Percentiles rank a stretch among this genome's conserved stretches.
Evolutionary conservation across 2,888 invertebrate species (phyloP).

Genomic region (Ichneumon xanthorius): DNA sequence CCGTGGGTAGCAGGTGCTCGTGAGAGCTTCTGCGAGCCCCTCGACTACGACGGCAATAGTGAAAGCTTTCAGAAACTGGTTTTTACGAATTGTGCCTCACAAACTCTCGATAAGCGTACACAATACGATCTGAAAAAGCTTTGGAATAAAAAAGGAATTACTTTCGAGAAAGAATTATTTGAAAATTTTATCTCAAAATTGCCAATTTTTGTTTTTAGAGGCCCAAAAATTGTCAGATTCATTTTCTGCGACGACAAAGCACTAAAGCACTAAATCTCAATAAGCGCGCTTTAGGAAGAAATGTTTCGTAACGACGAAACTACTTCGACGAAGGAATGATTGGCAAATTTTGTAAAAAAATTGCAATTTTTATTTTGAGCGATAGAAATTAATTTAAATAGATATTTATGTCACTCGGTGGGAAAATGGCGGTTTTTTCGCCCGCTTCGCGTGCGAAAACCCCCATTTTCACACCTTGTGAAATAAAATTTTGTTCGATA

Average conservation of each 20-base stretch:
- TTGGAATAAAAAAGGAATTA: not conserved
- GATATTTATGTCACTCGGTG: no score
- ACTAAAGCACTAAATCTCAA: not conserved
- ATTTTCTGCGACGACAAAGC: not conserved
- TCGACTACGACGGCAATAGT: constrained; percentile 23
- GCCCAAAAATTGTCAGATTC: not conserved
- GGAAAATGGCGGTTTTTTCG: no score
- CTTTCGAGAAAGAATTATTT: not conserved
- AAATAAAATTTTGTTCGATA: no score
- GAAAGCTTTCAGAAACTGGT: constrained; percentile 37
- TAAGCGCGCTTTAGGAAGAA: not conserved
- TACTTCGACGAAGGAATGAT: not conserved
- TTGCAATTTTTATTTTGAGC: not conserved
- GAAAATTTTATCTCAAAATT: not conserved
- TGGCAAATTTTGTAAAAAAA: not conserved
- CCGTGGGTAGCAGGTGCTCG: constrained; percentile 39
- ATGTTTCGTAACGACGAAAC: not conserved
- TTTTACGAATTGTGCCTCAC: constrained; percentile 28
- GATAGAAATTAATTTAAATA: not conserved
- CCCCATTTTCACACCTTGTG: no score
- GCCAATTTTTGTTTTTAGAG: not conserved
- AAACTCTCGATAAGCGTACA: constrained; percentile 26
- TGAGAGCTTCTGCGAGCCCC: constrained; percentile 19
- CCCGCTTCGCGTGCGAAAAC: no score
- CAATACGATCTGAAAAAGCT: not conserved